Percentiles rank a stretch among this genome's conserved stretches.
Conservation (phyloP, 2,113 vertebrate species). For the Emydura subglobosa region DNA sequence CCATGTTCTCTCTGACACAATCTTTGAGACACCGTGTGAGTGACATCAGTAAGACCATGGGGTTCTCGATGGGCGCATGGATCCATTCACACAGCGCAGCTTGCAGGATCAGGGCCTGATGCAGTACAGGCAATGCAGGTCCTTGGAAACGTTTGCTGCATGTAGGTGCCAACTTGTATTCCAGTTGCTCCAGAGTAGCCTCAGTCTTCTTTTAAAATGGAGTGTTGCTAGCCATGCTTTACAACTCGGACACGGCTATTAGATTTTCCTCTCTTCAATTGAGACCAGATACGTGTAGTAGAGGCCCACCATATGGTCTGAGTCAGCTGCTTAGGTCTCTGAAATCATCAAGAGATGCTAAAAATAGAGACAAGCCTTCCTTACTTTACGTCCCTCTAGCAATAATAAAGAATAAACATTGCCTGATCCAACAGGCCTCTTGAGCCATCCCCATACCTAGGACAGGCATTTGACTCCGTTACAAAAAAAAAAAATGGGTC, state of each 20-base stretch:
- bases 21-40: not conserved
- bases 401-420: not conserved
- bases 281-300: not conserved
- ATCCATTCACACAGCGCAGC: not conserved
- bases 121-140: not conserved
- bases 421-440: not conserved
- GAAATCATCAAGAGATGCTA: not conserved
- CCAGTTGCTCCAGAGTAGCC: not conserved
- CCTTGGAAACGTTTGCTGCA: not conserved
- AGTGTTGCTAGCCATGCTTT: fast-evolving
- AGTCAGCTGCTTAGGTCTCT: not conserved
- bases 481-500: not conserved
- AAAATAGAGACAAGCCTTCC: not conserved
- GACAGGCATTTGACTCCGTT: not conserved
- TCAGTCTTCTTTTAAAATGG: not conserved
- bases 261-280: not conserved
- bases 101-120: not conserved
- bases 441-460: not conserved
- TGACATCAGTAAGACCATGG: not conserved
- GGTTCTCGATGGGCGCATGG: not conserved
- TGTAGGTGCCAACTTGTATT: fast-evolving
- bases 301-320: not conserved
- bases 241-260: not conserved
- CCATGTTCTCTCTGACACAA: not conserved
- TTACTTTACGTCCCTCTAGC: not conserved